phyloP scores from a whole-genome alignment of 2,797 vertebrate species.

The Paguma larvata region DNA sequence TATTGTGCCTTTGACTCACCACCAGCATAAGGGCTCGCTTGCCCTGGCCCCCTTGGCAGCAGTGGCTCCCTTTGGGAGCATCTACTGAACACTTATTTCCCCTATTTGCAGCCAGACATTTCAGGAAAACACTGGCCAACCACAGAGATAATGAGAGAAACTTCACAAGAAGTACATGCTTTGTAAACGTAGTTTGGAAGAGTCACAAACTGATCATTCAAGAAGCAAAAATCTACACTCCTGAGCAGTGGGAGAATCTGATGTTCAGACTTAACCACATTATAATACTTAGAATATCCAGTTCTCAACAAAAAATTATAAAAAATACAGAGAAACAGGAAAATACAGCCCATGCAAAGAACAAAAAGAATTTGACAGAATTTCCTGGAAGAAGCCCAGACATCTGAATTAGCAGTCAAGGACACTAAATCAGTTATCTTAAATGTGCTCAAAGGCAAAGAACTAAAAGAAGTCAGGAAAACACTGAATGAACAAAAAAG shows the following conservation, averaged over 20 bases:
- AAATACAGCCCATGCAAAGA: background rate
- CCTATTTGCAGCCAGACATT: background rate
- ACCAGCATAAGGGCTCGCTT: background rate
- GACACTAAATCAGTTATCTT: background rate
- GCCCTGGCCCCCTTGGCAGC: background rate
- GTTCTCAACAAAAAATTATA: background rate
- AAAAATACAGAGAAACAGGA: background rate
- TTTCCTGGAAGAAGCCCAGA: background rate
- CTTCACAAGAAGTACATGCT: background rate
- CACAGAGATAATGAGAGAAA: background rate
- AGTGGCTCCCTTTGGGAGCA: accelerated
- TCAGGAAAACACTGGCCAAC: background rate
- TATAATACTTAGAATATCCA: background rate
- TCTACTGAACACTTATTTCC: background rate
- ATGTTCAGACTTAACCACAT: background rate
- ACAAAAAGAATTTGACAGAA: background rate
- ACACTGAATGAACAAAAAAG: background rate
- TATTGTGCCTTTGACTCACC: too few species aligned
- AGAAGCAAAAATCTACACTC: background rate
- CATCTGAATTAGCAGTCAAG: background rate
- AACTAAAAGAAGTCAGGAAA: background rate
- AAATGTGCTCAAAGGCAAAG: background rate
- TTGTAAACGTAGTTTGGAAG: background rate
- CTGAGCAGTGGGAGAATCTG: background rate
- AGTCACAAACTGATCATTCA: background rate